Evolutionary conservation across 2,888 invertebrate species (phyloP).

Genomic region (Atherix ibis): DNA sequence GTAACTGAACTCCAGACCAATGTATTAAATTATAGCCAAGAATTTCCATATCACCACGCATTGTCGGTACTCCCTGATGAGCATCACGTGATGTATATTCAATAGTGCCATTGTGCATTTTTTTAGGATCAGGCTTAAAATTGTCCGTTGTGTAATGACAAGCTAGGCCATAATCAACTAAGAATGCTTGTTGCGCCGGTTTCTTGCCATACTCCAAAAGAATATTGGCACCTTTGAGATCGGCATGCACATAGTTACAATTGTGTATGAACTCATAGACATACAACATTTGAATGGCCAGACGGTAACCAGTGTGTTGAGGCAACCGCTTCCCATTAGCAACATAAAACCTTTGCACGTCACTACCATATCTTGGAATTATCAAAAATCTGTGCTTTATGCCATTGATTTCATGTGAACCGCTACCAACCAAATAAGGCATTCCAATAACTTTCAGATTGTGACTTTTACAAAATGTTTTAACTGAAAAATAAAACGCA

Average conservation of each 20-base stretch:
- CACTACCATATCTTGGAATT: conserved; percentile 78
- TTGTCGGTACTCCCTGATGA: conserved; percentile 75
- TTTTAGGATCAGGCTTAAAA: conserved; percentile 76
- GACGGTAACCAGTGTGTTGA: conserved; percentile 54
- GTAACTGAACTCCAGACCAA: conserved; percentile 71
- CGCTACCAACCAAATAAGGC: conserved; percentile 70
- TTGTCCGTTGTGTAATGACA: conserved; percentile 57
- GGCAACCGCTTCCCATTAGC: conserved; percentile 52
- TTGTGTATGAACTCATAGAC: conserved; percentile 84
- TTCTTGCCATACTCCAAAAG: conserved; percentile 53
- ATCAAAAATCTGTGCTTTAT: conserved; percentile 76
- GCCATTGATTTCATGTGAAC: conserved; percentile 57
- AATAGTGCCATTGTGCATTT: conserved; percentile 92
- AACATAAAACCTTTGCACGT: conserved; percentile 63
- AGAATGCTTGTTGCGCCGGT: conserved; percentile 55
- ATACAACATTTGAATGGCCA: conserved; percentile 76
- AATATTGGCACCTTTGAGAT: conserved; percentile 91
- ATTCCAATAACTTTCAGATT: conserved; percentile 63
- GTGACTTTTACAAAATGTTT: conserved; percentile 48
- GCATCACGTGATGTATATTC: conserved; percentile 95
- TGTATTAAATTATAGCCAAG: conserved; percentile 85
- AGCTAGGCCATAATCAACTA: conserved; percentile 91
- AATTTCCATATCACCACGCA: conserved; percentile 88
- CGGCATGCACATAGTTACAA: conserved; percentile 84
- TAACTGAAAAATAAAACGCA: conserved; percentile 39